Base-by-base conservation (phyloP, 2,888 invertebrate species). In the Synanthedon andrenaeformis region DNA sequence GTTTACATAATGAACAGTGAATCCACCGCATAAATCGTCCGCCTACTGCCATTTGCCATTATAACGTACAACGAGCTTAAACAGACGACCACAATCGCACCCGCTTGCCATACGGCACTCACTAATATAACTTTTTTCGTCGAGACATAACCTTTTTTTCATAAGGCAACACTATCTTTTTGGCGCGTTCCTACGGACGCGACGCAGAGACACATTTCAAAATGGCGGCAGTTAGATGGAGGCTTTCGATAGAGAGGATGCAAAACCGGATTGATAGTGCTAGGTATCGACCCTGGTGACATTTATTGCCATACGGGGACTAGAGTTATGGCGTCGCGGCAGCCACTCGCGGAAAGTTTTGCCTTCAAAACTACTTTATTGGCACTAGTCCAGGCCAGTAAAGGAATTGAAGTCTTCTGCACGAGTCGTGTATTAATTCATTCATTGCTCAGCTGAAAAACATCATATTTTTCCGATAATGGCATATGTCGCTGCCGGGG, bases 191-290 rank as follows among this genome's bases (percentile, higher is more conserved):
- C 57, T 57, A 35, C 62, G 56, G 62, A 56, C 55, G 35, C 35
- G 35, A 35, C 35, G 35, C 35, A 35, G 35, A 35, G 35, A 10
- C 49, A 52, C 48, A 12, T 13, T 49, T 56, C 62, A 62, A 66
- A 66, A 69, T 73, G 74, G 72, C 69, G 65, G 64, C 65, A 67
- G 62, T 55, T 64, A 76, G 84, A 83, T 85, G 79, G 75, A 75
- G 81, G 76, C 79, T 66, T 64, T 63, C 70, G 85, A 85, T 84
- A 83, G 73, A 83, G 73, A 66, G 67, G 66, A 79, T 74, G 78
- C 82, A 74, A 74, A 76, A 78, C 80, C 71, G 76, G 80, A 79
- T 79, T 79, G 82, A 82, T 82, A 79, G 79, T 66, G 79, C 69
- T 63, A 67, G 77, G 74, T 75, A 70, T 73, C 69, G 70, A 67